Percentiles rank a stretch among this genome's conserved stretches.
These are phyloP conservation scores for Ditylenchus dipsaci DNA, from an alignment of 1,140 invertebrate genomes.

Conservation along the genomic window DNA sequence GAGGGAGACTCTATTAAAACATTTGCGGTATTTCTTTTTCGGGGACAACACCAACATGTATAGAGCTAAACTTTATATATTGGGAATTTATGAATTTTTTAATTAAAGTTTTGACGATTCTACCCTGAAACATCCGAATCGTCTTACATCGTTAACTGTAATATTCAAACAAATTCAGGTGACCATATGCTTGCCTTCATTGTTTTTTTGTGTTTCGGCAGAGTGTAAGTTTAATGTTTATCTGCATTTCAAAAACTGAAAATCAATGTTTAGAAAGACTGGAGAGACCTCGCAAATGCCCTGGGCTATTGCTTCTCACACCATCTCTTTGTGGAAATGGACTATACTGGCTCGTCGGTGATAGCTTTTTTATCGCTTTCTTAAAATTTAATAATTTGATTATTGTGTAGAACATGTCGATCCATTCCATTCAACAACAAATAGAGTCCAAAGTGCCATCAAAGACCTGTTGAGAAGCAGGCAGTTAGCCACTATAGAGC, in stretches of 20 bases:
- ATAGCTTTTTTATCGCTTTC: neutral
- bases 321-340: constrained; percentile 39
- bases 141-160: too few species aligned
- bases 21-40: too few species aligned
- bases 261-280: constrained; percentile 19
- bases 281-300: constrained; percentile 45
- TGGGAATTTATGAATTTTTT: too few species aligned
- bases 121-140: too few species aligned
- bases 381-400: neutral
- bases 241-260: neutral
- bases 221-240: constrained; percentile 30
- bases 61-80: too few species aligned
- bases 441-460: constrained; percentile 1
- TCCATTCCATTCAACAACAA: constrained; percentile 10
- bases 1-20: too few species aligned
- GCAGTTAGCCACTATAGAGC: constrained; percentile 41
- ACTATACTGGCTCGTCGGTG: constrained; percentile 36
- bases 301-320: constrained; percentile 34
- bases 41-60: too few species aligned
- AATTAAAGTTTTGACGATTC: too few species aligned
- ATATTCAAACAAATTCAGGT: neutral
- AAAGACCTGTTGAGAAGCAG: constrained; percentile 6
- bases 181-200: constrained; percentile 38
- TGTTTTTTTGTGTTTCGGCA: constrained; percentile 44
- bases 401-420: constrained; percentile 13